These are phyloP conservation scores for Acheta domesticus DNA, from an alignment of 2,888 invertebrate species.

Conservation along the genomic window DNA sequence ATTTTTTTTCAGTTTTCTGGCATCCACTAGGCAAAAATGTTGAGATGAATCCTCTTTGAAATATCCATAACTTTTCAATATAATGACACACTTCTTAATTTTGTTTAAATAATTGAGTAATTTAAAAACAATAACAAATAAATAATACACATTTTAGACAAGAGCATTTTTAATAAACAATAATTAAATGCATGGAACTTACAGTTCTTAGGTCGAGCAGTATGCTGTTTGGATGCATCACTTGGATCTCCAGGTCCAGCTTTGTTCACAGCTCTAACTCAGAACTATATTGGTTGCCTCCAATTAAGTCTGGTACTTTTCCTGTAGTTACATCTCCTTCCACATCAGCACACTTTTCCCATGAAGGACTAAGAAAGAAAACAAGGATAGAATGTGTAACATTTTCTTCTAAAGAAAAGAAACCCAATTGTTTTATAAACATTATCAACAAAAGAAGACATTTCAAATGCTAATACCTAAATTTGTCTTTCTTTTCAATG, in stretches of 20 bases:
- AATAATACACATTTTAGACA: too few relatives aligned
- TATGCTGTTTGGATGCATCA: slow-evolving; percentile 78
- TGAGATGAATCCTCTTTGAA: too few relatives aligned
- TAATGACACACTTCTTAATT: too few relatives aligned
- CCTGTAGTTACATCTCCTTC: slow-evolving; percentile 80
- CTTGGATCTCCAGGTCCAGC: slow-evolving; percentile 88
- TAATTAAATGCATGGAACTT: slow-evolving; percentile 44
- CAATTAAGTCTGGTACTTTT: slow-evolving; percentile 81
- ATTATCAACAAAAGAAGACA: neutral
- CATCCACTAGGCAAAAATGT: too few relatives aligned
- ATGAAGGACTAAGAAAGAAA: slow-evolving; percentile 64
- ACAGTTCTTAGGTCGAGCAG: slow-evolving; percentile 86
- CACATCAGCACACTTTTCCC: slow-evolving; percentile 91
- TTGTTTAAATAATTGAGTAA: too few relatives aligned
- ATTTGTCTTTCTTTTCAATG: slow-evolving; percentile 88
- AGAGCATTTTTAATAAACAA: too few relatives aligned
- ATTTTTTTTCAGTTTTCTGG: too few relatives aligned
- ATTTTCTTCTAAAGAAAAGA: too few relatives aligned
- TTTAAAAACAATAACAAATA: too few relatives aligned
- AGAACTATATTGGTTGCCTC: slow-evolving; percentile 90
- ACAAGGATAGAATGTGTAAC: slow-evolving; percentile 19
- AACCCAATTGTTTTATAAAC: neutral
- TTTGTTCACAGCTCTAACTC: slow-evolving; percentile 86
- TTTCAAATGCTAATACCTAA: slow-evolving; percentile 43
- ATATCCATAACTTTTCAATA: too few relatives aligned